A percentile compares a stretch with the other conserved stretches of the same genome.
Evolutionary conservation across 2,797 vertebrate genomes (phyloP).

Genomic region (Neomorphus geoffroyi): DNA sequence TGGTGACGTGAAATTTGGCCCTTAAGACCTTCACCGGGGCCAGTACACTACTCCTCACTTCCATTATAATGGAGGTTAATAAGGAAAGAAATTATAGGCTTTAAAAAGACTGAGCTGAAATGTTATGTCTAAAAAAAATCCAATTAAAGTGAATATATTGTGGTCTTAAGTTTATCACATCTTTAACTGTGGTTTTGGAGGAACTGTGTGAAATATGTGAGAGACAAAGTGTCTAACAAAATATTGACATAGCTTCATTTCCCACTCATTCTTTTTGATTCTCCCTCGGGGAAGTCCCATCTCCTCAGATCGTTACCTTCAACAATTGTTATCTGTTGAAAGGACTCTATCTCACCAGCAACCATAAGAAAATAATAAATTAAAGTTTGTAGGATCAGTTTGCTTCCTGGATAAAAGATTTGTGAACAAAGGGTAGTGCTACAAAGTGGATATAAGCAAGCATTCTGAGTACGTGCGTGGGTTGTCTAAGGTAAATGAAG

Average conservation of each 20-base stretch:
- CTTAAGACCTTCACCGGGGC: not conserved
- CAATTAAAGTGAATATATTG: not conserved
- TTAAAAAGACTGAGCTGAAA: not conserved
- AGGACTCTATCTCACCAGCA: not conserved
- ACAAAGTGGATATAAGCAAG: not conserved
- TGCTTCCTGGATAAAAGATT: constrained; percentile 27
- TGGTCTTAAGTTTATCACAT: not conserved
- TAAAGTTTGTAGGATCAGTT: not conserved
- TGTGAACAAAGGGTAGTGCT: constrained; percentile 7
- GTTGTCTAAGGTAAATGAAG: constrained; percentile 49
- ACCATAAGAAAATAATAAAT: not conserved
- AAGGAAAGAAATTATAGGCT: not conserved
- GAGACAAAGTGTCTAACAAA: not conserved
- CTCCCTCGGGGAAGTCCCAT: not conserved
- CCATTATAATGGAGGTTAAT: not conserved
- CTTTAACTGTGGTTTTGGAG: not conserved
- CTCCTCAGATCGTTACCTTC: not conserved
- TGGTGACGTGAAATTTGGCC: not conserved
- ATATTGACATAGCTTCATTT: not conserved
- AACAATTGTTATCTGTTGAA: not conserved
- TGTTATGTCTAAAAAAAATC: not conserved
- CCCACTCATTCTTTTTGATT: not conserved
- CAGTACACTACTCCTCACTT: not conserved
- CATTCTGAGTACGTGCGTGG: not conserved
- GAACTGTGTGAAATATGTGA: not conserved